phyloP scores from a whole-genome alignment of 1,140 invertebrate genomes.

The Venturia canescens region DNA sequence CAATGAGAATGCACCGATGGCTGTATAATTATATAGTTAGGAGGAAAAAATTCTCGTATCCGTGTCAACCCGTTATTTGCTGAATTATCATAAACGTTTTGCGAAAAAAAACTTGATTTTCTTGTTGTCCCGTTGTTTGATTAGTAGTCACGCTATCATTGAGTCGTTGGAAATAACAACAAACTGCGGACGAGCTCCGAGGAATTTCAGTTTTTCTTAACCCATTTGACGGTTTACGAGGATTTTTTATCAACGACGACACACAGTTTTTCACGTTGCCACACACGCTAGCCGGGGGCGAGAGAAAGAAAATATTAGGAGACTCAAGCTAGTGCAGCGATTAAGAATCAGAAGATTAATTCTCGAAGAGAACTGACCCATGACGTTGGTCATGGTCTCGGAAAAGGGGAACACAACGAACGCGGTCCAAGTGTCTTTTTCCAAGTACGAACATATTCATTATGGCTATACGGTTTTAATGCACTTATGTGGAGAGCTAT shows the following conservation, averaged over 20 bases:
- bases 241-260: too few species aligned
- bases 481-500: background rate
- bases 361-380: conserved; percentile 30
- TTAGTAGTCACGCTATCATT: too few species aligned
- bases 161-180: too few species aligned
- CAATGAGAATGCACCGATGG: background rate
- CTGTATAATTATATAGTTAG: background rate
- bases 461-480: background rate
- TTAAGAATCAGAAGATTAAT: conserved; percentile 37
- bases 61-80: background rate
- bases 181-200: too few species aligned
- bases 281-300: background rate
- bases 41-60: background rate
- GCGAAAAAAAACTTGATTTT: too few species aligned
- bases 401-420: conserved; percentile 23
- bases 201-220: too few species aligned
- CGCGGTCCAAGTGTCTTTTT: conserved; percentile 31
- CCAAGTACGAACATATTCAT: background rate
- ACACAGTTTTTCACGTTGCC: background rate
- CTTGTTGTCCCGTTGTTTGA: too few species aligned
- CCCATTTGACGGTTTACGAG: too few species aligned
- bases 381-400: conserved; percentile 39
- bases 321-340: background rate
- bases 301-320: background rate
- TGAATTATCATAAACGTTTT: too few species aligned